Percentiles rank a stretch among this genome's conserved stretches.
phyloP scores from a whole-genome alignment of 2,888 invertebrate genomes.

The Rhingia rostrata region DNA sequence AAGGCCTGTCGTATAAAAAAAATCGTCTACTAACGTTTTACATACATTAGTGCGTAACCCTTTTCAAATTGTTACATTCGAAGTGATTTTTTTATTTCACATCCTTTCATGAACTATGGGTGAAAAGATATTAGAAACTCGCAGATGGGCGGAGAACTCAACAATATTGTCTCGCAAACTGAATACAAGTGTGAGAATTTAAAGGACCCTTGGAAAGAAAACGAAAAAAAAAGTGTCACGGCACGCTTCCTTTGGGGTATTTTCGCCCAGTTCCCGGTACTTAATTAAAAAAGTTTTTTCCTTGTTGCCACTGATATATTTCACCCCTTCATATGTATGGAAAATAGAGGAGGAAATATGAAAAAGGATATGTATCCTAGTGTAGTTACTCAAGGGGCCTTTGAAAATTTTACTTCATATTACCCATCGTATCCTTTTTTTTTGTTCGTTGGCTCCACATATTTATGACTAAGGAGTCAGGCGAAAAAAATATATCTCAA shows the following conservation, averaged over 20 bases:
- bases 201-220: conserved; percentile 4
- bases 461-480: conserved; percentile 51
- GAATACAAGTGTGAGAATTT: conserved; percentile 9
- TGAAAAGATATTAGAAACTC: not conserved
- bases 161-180: conserved; percentile 39
- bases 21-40: conserved; percentile 57
- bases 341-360: conserved; percentile 43
- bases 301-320: conserved; percentile 26
- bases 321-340: conserved; percentile 11
- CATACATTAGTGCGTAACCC: conserved; percentile 70
- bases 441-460: conserved; percentile 26
- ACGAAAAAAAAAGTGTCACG: conserved; percentile 42
- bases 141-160: conserved; percentile 18
- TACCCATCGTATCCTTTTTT: conserved; percentile 49
- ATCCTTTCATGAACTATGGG: conserved; percentile 12
- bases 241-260: conserved; percentile 23
- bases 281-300: conserved; percentile 60
- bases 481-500: conserved; percentile 47
- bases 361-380: conserved; percentile 47
- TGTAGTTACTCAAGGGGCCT: conserved; percentile 53
- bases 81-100: conserved; percentile 41
- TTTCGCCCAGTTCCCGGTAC: conserved; percentile 24
- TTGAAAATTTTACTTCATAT: conserved; percentile 48
- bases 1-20: conserved; percentile 51
- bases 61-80: conserved; percentile 71